These are phyloP conservation scores for Standfussiana lucernea DNA, from an alignment of 2,888 invertebrate species.

Conservation along the genomic window DNA sequence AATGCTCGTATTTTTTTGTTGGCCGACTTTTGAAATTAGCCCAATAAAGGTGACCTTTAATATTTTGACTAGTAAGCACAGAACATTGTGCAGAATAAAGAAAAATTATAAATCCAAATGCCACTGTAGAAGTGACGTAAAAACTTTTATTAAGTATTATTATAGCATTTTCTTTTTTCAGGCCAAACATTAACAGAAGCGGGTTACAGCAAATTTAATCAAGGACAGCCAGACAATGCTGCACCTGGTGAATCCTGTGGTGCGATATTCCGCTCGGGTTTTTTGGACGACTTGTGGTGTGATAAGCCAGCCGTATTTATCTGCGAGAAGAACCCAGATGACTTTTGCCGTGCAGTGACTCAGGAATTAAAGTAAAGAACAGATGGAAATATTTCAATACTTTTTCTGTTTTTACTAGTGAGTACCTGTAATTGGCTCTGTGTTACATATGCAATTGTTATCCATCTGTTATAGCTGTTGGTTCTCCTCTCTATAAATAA, in stretches of 20 bases:
- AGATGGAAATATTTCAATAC: too few species aligned
- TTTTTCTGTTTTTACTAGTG: too few species aligned
- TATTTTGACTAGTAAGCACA: neutral
- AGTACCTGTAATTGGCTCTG: too few species aligned
- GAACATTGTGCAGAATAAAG: neutral
- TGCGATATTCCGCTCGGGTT: slow-evolving; percentile 66
- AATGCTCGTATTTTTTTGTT: too few species aligned
- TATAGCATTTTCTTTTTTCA: slow-evolving; percentile 44
- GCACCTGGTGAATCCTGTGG: slow-evolving; percentile 72
- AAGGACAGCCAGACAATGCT: slow-evolving; percentile 72
- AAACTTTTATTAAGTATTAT: neutral
- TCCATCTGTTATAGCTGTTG: too few species aligned
- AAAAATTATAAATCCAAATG: neutral
- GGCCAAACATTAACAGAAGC: slow-evolving; percentile 73
- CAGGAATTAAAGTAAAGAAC: neutral
- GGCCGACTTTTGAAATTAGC: too few species aligned
- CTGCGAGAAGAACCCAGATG: slow-evolving; percentile 47
- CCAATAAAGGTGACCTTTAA: too few species aligned
- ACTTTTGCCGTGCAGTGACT: slow-evolving; percentile 9
- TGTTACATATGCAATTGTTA: too few species aligned
- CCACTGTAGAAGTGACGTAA: neutral
- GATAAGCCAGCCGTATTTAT: slow-evolving; percentile 23
- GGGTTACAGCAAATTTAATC: slow-evolving; percentile 72
- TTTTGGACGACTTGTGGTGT: slow-evolving; percentile 73
- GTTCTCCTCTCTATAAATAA: too few species aligned